Evolutionary conservation across 2,888 invertebrate genomes (phyloP).

Genomic region (Drosophila subquinaria): DNA sequence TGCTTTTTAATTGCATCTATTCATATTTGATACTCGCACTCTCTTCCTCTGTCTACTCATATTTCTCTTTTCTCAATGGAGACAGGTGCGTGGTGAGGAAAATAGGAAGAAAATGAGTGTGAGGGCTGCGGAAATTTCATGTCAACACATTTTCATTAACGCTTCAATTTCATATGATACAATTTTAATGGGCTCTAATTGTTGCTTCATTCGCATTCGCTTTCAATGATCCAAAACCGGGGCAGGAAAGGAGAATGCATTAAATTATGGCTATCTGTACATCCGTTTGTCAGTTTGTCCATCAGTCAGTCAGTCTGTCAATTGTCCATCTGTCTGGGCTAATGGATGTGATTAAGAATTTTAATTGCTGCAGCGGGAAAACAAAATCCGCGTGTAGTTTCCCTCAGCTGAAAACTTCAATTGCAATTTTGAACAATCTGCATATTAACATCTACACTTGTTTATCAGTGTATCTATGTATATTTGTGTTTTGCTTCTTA

Average conservation of each 20-base stretch:
- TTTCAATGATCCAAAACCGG: slow-evolving; percentile 10
- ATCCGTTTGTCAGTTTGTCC: not conserved
- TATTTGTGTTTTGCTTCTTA: slow-evolving; percentile 13
- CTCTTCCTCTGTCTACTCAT: not conserved
- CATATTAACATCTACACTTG: slow-evolving; percentile 8
- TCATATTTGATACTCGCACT: slow-evolving; percentile 26
- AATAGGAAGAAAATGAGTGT: not conserved
- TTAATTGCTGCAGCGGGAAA: slow-evolving; percentile 40
- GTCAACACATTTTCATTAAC: slow-evolving; percentile 56
- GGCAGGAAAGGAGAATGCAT: slow-evolving; percentile 9
- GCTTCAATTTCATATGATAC: slow-evolving; percentile 58
- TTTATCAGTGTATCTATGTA: slow-evolving; percentile 8
- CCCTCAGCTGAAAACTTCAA: slow-evolving; percentile 49
- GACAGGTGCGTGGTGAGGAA: not conserved
- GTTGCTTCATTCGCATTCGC: slow-evolving; percentile 34
- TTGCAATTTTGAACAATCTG: slow-evolving; percentile 35
- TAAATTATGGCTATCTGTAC: slow-evolving; percentile 28
- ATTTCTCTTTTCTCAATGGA: not conserved
- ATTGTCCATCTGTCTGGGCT: slow-evolving; percentile 11
- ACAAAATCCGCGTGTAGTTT: slow-evolving; percentile 42
- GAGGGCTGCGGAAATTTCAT: slow-evolving; percentile 17
- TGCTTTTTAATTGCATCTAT: slow-evolving; percentile 58
- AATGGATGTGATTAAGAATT: slow-evolving; percentile 53
- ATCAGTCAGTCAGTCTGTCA: slow-evolving; percentile 1
- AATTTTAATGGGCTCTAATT: slow-evolving; percentile 59